Conservation (phyloP, 2,797 vertebrate genomes). For the Varecia variegata region DNA sequence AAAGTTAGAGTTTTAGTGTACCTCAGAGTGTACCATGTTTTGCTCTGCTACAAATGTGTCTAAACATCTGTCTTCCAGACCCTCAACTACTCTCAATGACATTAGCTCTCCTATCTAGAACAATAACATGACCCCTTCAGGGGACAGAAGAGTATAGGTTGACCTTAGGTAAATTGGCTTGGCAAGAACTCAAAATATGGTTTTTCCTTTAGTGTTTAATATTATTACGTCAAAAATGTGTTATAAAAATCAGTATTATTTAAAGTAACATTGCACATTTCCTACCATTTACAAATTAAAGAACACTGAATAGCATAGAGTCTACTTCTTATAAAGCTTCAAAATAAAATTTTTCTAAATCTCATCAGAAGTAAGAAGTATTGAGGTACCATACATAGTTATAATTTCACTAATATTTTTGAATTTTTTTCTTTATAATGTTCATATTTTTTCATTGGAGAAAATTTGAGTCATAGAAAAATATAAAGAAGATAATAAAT, state of each 20-base stretch:
- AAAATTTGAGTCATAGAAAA: constrained; percentile 11
- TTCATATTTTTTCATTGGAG: background rate
- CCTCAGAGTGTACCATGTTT: background rate
- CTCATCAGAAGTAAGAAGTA: background rate
- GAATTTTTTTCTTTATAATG: constrained; percentile 30
- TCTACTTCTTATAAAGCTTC: background rate
- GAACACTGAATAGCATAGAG: background rate
- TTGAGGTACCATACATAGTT: background rate
- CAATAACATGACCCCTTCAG: background rate
- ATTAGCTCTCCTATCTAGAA: background rate
- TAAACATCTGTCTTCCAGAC: background rate
- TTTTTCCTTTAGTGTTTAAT: background rate
- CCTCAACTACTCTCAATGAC: background rate
- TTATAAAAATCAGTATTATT: background rate
- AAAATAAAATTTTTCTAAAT: background rate
- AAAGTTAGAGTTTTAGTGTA: background rate
- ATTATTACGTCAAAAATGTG: background rate
- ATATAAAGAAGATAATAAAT: background rate
- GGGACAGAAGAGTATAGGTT: background rate
- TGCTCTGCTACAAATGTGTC: background rate
- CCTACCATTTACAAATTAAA: background rate
- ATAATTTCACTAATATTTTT: background rate
- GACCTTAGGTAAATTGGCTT: background rate
- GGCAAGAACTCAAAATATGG: background rate
- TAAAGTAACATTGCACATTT: background rate